Evolutionary conservation across 2,888 invertebrate genomes (phyloP), one percentile per base, ranked within the genome.

Genomic region (Maniola hyperantus): DNA sequence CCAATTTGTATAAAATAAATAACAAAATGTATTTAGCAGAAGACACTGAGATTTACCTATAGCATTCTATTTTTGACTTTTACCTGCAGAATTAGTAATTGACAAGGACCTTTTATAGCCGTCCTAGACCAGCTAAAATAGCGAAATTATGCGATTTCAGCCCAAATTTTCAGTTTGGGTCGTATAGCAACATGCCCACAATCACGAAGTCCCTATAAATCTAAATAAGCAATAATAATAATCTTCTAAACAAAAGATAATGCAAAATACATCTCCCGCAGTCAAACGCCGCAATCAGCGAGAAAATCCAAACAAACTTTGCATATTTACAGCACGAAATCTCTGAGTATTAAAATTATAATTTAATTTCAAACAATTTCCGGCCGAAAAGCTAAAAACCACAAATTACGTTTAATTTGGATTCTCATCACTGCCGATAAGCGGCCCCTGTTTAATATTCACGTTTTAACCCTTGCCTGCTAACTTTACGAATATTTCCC

Each of bases 331-430:
- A 15, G 48, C 57, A 59, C 58, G 65, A 72, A 71, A 71, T 66
- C 64, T 66, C 64, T 65, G 54, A 68, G 55, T 51, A 51, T 54
- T 11, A 68, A 65, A 68, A 71, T 68, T 61, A 70, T 58, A 64
- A 67, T 57, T 68, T 68, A 67, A 73, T 71, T 70, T 48, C 33
- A 63, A 62, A 58, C 65, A 67, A 71, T 67, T 65, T 58, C 60
- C 74, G 72, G 72, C 77, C 73, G 77, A 65, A 67, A 70, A 65
- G 46, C 44, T 66, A 55, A 62, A 62, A 65, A 71, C 80, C 77
- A 67, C 79, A 77, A 83, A 86, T 86, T 83, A 83, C 78, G 79
- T 79, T 83, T 76, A 81, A 82, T 80, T 82, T 80, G 76, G 77
- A 81, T 83, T 81, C 80, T 78, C 78, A 74, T 73, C 74, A 71